Evolutionary conservation across 2,113 vertebrate species (phyloP), one percentile per base, ranked within the genome.

Genomic region (Bagarius yarrelli): DNA sequence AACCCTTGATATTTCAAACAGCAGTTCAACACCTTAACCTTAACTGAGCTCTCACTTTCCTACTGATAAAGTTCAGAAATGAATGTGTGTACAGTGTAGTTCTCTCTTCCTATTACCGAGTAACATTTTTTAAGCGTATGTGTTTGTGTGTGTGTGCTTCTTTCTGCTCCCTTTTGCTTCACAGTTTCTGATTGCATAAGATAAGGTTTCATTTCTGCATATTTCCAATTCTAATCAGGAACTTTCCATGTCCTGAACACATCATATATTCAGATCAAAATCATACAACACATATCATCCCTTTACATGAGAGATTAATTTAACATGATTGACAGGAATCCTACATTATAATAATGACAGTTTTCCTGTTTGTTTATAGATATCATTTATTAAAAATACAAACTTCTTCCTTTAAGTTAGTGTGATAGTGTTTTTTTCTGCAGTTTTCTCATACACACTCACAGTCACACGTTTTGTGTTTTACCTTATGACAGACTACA

Each of bases 151-250:
- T 47, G 36, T 69, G 36, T 36, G 64, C 40, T n/a, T 3, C 36
- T 4, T 47, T 11, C 44, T 47, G 69, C 15, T 71, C 27, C 44
- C 25, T 52, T 71, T 25, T 71, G 40, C 8, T 52, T 52, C 16
- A 52, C 69, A 71, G 16, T 70, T 16, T 70, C 66, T 69, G 21
- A 40, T 50, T 70, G 34, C 34, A 67, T 40, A 67, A 67, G 19
- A 64, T 9, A 36, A 64, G 1, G 34, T 34, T 64, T 34, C 11
- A 19, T 64, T 64, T 36, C 18, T 36, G 18, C 32, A 34, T 36
- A 32, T 44, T n/a, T 67, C n/a, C 8, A 23, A 23, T 12, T 67
- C 34, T 23, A 5, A 67, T 36, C 63, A 36, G 3, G 36, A 36
- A 66, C 19, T 14, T 44, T 23, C 23, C 2, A 14, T 3, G 11